Conservation (phyloP, 1,140 invertebrate species). For the Drosophila littoralis region DNA sequence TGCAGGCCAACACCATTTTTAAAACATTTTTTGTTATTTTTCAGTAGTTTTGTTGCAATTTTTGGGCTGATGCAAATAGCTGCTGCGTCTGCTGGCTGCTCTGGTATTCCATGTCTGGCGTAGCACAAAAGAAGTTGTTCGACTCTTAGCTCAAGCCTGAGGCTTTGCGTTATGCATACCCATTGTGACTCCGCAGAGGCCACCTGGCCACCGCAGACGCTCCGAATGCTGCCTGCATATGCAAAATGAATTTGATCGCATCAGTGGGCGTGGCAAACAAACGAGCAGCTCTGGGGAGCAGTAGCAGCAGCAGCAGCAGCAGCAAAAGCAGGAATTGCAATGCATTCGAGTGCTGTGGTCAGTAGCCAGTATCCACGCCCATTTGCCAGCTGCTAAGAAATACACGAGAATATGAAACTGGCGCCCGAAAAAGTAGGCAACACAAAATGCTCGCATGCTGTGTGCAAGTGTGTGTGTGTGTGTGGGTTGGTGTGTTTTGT, state of each 20-base stretch:
- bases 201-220: neutral
- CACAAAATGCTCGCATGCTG: constrained; percentile 10
- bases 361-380: constrained; percentile 7
- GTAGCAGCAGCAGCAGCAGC: neutral
- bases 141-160: constrained; percentile 9
- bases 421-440: constrained; percentile 49
- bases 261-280: constrained; percentile 6
- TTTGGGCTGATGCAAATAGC: constrained; percentile 3
- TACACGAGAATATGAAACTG: constrained; percentile 24
- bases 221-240: constrained; percentile 11
- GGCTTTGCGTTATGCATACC: constrained; percentile 7
- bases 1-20: neutral
- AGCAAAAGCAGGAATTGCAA: neutral
- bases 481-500: constrained; percentile 43
- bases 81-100: neutral
- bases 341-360: neutral
- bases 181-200: neutral
- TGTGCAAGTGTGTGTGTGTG: constrained; percentile 26
- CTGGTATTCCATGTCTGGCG: neutral
- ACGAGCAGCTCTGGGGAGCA: neutral
- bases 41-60: constrained; percentile 9
- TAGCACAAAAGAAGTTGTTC: neutral
- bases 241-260: constrained; percentile 20
- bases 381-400: constrained; percentile 28
- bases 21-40: constrained; percentile 6